Evolutionary conservation across 2,888 invertebrate genomes (phyloP), one percentile per base, ranked within the genome.

Genomic region (Agrotis segetum): DNA sequence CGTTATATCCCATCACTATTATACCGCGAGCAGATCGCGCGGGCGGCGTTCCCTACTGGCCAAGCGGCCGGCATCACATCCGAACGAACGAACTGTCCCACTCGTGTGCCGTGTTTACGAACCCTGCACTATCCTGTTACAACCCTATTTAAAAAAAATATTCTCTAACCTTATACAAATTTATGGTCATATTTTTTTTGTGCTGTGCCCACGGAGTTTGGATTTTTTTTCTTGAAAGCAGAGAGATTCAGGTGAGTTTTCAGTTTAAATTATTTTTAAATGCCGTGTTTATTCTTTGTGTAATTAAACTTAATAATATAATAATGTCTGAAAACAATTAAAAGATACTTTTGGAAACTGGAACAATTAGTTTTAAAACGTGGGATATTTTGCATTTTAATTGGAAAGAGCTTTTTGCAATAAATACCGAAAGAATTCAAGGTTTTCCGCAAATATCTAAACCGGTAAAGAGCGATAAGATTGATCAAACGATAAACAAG

Each of bases 61-160:
- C 95, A 93, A 92, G 93, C 94, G 95, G 92, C 93, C 93, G 93
- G 93, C 95, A 92, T 93, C 93, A 90, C 90, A 89, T 90, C 90
- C 95, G 96, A 96, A 95, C 96, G 96, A 96, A 95, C 95, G 96
- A 95, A 91, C 91, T 87, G 89, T 84, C 86, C 85, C 87, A 85
- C 88, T 84, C 89, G 91, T 92, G 93, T 94, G 92, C 90, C 91
- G 94, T 93, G 93, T 94, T 92, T 92, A 91, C 93, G 91, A 92
- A 91, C 88, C 88, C 88, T 88, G 89, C 88, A 88, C 85, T 81
- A 86, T 84, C 82, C 80, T 83, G 86, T 88, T 88, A 85, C 85
- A 82, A 83, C 85, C 86, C 76, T 82, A 74, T 67, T 67, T 49
- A 77, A 72, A 40, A 75, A 62, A 74, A 72, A 63, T 21, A 76